Evolutionary conservation across 1,140 invertebrate genomes (phyloP).

Genomic region (Laupala kohalensis): DNA sequence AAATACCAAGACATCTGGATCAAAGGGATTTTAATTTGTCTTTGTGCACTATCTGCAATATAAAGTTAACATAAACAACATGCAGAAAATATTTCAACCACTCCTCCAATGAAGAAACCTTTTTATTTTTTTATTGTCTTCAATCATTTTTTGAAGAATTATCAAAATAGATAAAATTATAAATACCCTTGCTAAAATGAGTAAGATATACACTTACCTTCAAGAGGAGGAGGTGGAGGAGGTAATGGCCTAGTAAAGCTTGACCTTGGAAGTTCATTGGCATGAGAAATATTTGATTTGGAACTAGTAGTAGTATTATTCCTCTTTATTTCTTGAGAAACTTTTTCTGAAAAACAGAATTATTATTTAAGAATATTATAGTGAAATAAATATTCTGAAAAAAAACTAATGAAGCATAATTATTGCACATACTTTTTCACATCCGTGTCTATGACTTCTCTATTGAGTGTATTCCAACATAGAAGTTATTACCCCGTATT

Average conservation of each 20-base stretch:
- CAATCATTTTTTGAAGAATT: not conserved
- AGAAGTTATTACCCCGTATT: no score
- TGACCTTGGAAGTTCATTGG: not conserved
- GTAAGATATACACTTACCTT: not conserved
- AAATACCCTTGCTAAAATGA: not conserved
- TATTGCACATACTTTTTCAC: no score
- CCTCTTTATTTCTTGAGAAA: not conserved
- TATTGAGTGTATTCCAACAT: no score
- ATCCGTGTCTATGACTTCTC: no score
- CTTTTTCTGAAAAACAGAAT: not conserved
- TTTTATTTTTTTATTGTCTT: no score
- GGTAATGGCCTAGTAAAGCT: not conserved
- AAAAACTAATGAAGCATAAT: no score
- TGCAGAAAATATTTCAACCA: not conserved
- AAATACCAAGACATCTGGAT: slow-evolving; percentile 14
- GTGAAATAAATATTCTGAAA: no score
- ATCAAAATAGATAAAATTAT: not conserved
- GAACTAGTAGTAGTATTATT: not conserved
- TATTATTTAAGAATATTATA: not conserved
- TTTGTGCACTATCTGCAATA: not conserved
- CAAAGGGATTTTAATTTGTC: not conserved
- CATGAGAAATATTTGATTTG: not conserved
- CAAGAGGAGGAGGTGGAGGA: not conserved
- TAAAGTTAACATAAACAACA: not conserved
- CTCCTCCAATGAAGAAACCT: not conserved